Evolutionary conservation across 1,140 invertebrate genomes (phyloP), one percentile per base, ranked within the genome.

Genomic region (Scylla paramamosain): DNA sequence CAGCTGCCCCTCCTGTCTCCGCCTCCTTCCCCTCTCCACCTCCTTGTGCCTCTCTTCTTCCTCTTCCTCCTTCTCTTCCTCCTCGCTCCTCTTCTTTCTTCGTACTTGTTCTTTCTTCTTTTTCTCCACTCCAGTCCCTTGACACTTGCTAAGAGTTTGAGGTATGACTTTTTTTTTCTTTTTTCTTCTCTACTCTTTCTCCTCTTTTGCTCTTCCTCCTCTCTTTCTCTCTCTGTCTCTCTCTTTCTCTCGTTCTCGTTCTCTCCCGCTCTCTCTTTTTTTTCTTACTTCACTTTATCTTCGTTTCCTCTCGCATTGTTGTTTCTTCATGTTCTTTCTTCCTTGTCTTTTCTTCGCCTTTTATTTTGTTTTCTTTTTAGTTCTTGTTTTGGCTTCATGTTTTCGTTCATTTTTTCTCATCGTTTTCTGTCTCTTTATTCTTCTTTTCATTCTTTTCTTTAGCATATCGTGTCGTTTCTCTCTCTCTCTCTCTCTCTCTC

Each of bases 91-190:
- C n/a, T 52, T 52, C n/a, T 52, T 25, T 46, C 45, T 20, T 32
- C 45, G 8, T 29, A 28, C n/a, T 52, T 52, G 25, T 52, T 52
- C 86, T 88, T 88, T 20, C 31, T 88, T 31, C 86, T 32, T 46
- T 25, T 32, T 88, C 86, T 25, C 14, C 86, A 20, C 86, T 46
- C 31, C 7, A 39, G 31, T 88, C 86, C 31, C 31, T 39, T 39
- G 45, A 88, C 86, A 20, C 45, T 88, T 88, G 20, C 45, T 88
- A 86, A 31, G 45, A 88, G 31, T 88, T 45, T 88, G 86, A 88
- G 45, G 16, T 88, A 32, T 32, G 31, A 45, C 31, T 28, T 20
- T 32, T 46, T 45, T 88, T 8, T 45, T 32, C n/a, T 77, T 77
- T 20, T 77, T 8, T 77, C 25, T 8, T 59, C 20, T 20, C 52